These are phyloP conservation scores for Thymallus thymallus DNA, from an alignment of 2,113 vertebrate genomes.

Conservation along the genomic window DNA sequence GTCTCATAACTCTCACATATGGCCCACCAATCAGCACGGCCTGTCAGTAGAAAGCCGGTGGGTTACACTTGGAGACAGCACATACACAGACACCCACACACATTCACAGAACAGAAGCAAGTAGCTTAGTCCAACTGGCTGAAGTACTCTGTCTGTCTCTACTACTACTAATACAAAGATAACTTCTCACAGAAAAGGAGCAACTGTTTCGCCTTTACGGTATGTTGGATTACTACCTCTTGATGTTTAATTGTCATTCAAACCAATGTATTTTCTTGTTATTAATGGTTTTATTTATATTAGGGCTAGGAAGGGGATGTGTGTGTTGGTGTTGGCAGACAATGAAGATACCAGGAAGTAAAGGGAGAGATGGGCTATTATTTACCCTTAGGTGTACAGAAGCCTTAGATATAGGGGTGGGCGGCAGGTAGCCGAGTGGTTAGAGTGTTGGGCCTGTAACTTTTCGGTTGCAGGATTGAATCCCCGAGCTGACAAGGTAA, in stretches of 20 bases:
- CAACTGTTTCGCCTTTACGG: conserved; percentile 9
- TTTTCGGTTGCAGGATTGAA: too few relatives aligned
- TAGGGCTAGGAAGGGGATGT: too few relatives aligned
- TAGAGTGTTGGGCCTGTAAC: too few relatives aligned
- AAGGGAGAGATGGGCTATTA: too few relatives aligned
- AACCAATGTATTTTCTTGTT: neutral
- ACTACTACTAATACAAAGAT: neutral
- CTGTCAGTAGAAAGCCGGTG: conserved; percentile 49
- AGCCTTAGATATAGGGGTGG: too few relatives aligned
- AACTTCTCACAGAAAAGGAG: conserved; percentile 7
- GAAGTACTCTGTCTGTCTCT: neutral
- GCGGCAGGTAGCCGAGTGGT: too few relatives aligned
- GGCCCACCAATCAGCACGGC: neutral
- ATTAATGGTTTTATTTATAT: neutral
- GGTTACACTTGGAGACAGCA: conserved; percentile 30
- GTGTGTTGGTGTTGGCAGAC: too few relatives aligned
- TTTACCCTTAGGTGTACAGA: too few relatives aligned
- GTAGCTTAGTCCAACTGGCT: neutral
- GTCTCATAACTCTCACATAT: conserved; percentile 43
- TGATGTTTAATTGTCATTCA: neutral
- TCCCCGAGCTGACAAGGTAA: too few relatives aligned
- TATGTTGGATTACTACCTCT: conserved; percentile 9
- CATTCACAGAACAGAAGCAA: conserved; percentile 25
- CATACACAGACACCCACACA: conserved; percentile 7
- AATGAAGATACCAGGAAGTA: too few relatives aligned